These are phyloP conservation scores for Ericerus pela DNA, from an alignment of 1,140 invertebrate species.

Conservation along the genomic window DNA sequence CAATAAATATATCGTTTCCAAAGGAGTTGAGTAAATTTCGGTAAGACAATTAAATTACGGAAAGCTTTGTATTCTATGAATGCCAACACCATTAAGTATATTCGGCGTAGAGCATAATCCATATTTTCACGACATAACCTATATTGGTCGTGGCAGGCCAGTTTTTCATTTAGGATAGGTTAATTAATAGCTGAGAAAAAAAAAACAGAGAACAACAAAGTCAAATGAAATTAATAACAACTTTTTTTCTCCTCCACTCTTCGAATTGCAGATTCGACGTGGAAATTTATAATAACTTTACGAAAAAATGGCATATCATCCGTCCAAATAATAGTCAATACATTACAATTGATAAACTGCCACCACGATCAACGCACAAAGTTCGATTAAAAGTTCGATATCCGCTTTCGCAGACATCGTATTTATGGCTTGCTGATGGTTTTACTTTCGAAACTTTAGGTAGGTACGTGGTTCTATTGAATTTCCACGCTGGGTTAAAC, in stretches of 20 bases:
- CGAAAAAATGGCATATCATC: constrained; percentile 18
- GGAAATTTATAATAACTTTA: constrained; percentile 16
- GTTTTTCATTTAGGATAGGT: no score
- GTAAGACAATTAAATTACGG: neutral
- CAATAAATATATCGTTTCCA: constrained; percentile 48
- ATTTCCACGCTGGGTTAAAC: no score
- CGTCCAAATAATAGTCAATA: constrained; percentile 30
- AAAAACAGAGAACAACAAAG: no score
- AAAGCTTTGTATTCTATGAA: no score
- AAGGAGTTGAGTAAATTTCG: constrained; percentile 34
- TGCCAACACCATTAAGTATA: no score
- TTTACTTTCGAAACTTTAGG: constrained; percentile 62
- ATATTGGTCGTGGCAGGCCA: no score
- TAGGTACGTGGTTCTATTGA: no score
- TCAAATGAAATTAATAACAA: neutral
- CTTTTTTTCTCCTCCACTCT: no score
- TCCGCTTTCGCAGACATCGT: constrained; percentile 37
- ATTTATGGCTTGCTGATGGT: constrained; percentile 48
- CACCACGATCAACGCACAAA: constrained; percentile 54
- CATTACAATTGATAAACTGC: constrained; percentile 36
- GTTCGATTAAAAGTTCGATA: constrained; percentile 57
- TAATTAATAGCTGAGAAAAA: no score
- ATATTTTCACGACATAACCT: no score
- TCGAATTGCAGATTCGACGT: constrained; percentile 21
- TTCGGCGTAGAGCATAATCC: no score